Percentiles rank a stretch among this genome's conserved stretches.
These are phyloP conservation scores for Stercorarius parasiticus DNA, from an alignment of 2,113 vertebrate genomes.

Conservation along the genomic window DNA sequence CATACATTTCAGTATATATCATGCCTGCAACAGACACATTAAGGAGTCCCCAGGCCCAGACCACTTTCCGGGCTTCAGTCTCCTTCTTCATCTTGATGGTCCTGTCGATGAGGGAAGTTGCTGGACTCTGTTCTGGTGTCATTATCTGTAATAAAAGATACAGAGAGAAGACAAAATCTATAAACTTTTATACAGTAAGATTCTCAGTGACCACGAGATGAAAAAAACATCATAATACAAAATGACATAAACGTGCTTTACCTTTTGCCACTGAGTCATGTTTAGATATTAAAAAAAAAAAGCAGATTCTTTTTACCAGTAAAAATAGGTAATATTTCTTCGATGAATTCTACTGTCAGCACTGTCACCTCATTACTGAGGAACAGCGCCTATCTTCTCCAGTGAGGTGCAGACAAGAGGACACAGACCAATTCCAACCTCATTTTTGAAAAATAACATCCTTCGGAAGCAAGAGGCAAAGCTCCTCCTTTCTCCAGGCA, in stretches of 20 bases:
- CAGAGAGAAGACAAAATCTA: not conserved
- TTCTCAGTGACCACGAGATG: not conserved
- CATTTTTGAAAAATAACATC: not conserved
- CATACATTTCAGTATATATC: slow-evolving; percentile 96
- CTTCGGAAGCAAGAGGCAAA: not conserved
- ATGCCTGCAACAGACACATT: slow-evolving; percentile 92
- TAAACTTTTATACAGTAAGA: not conserved
- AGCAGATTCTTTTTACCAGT: not conserved
- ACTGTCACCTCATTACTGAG: not conserved
- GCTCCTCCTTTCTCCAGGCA: not conserved
- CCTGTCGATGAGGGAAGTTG: slow-evolving; percentile 82
- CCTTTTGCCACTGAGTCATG: not conserved
- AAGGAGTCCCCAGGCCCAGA: slow-evolving; percentile 92
- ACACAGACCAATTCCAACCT: not conserved
- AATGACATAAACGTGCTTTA: not conserved
- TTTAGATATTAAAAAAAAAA: not conserved
- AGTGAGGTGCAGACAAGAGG: not conserved
- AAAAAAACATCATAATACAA: not conserved
- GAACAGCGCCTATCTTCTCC: rapidly evolving
- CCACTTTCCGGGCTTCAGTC: slow-evolving; percentile 84
- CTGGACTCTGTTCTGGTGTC: slow-evolving; percentile 67
- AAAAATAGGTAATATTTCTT: not conserved
- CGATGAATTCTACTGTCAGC: not conserved
- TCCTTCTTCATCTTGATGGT: slow-evolving; percentile 91
- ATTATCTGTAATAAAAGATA: slow-evolving; percentile 29